Conservation (phyloP, 2,797 vertebrate genomes). For the Rhincodon typus region DNA sequence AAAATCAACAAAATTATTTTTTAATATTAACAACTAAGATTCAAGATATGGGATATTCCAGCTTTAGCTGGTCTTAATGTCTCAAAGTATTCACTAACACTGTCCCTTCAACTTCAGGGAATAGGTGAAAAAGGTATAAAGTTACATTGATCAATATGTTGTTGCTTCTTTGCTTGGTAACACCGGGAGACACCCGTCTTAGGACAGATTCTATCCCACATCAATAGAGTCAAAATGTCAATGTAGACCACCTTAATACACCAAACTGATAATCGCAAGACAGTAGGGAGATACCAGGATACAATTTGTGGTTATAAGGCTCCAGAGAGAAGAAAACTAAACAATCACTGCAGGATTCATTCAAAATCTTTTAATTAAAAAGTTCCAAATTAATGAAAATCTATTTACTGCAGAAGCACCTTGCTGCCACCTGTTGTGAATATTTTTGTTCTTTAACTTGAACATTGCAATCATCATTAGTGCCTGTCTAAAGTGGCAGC, state of each 20-base stretch:
- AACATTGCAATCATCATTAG: not conserved
- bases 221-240: not conserved
- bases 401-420: not conserved
- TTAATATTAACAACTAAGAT: not conserved
- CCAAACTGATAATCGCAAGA: not conserved
- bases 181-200: too few relatives aligned
- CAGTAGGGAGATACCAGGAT: not conserved
- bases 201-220: not conserved
- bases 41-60: not conserved
- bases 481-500: not conserved
- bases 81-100: not conserved
- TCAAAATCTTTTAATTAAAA: not conserved
- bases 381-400: not conserved
- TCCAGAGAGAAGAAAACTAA: not conserved
- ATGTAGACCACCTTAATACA: not conserved
- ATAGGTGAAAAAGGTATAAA: not conserved
- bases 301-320: not conserved
- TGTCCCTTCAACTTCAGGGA: not conserved
- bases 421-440: not conserved
- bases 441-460: not conserved
- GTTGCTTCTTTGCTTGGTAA: not conserved
- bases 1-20: too few relatives aligned
- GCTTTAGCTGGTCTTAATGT: not conserved
- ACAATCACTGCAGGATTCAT: not conserved
- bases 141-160: not conserved